A percentile compares a stretch with the other conserved stretches of the same genome.
Evolutionary conservation across 1,140 invertebrate species (phyloP).

Genomic region (Bicyclus anynana): DNA sequence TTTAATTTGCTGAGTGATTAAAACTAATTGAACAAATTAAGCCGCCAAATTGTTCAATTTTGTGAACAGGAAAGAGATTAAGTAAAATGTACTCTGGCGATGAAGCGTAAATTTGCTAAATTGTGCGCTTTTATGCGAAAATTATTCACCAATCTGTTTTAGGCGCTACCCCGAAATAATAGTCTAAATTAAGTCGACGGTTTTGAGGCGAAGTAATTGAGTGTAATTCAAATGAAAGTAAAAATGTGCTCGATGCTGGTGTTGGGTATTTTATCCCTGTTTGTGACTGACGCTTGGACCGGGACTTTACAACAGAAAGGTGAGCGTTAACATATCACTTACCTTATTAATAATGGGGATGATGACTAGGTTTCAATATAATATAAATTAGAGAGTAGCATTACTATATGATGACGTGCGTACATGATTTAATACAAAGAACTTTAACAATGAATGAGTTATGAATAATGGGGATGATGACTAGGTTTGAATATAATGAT

Average conservation of each 20-base stretch:
- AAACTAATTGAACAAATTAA: conserved; percentile 16
- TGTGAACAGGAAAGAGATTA: conserved; percentile 16
- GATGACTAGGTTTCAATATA: too few species aligned
- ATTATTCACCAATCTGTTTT: conserved; percentile 20
- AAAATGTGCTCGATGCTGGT: conserved; percentile 42
- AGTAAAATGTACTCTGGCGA: conserved; percentile 18
- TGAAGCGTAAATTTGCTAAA: conserved; percentile 11
- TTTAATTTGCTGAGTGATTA: too few species aligned
- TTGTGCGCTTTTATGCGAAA: conserved; percentile 18
- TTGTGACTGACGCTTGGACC: conserved; percentile 48
- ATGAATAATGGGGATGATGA: too few species aligned
- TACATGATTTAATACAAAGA: too few species aligned
- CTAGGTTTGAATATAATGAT: too few species aligned
- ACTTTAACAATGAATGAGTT: too few species aligned
- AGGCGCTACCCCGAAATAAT: conserved; percentile 7
- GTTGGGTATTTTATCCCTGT: conserved; percentile 39
- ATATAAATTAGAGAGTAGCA: too few species aligned
- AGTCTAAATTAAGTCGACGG: conserved; percentile 10
- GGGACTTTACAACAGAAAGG: conserved; percentile 46
- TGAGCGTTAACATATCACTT: conserved; percentile 23
- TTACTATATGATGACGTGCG: too few species aligned
- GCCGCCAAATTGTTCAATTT: conserved; percentile 14
- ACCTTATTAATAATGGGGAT: too few species aligned
- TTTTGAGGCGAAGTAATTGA: conserved; percentile 1
- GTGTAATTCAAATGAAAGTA: conserved; percentile 10